These are phyloP conservation scores for Iguana delicatissima DNA, from an alignment of 2,797 vertebrate species.

Conservation along the genomic window DNA sequence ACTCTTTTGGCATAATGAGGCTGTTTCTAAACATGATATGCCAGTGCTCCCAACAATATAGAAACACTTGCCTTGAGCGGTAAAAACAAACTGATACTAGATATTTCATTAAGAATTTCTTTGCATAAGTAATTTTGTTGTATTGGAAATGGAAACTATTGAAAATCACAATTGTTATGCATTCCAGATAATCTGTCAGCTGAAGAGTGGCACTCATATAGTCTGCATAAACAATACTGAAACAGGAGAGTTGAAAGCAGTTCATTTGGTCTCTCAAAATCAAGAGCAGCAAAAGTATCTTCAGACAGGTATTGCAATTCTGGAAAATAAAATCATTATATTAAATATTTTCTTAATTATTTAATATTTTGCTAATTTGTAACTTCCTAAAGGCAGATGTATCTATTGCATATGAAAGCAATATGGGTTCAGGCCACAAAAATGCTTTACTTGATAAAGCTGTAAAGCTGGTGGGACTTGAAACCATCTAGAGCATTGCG, in stretches of 20 bases:
- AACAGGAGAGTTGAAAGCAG: constrained; percentile 58
- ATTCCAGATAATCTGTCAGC: constrained; percentile 65
- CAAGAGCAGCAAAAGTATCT: constrained; percentile 52
- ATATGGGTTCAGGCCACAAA: not conserved
- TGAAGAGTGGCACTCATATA: constrained; percentile 68
- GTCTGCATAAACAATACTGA: constrained; percentile 61
- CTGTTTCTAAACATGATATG: not conserved
- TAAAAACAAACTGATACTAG: not conserved
- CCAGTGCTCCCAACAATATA: constrained; percentile 1
- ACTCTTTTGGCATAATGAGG: not conserved
- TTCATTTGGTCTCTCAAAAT: constrained; percentile 64
- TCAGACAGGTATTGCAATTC: constrained; percentile 65
- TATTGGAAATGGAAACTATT: not conserved
- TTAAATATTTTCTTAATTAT: not conserved
- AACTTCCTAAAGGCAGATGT: constrained; percentile 9
- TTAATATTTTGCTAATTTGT: not conserved
- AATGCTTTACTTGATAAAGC: not conserved
- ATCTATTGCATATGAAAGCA: not conserved
- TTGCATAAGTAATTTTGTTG: constrained; percentile 5
- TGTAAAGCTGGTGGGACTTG: not conserved
- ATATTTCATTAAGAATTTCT: not conserved
- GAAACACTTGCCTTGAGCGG: not conserved
- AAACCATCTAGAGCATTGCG: not conserved
- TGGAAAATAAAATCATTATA: not conserved
- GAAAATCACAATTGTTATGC: constrained; percentile 19